Evolutionary conservation across 2,113 vertebrate species (phyloP), one percentile per base, ranked within the genome.

Genomic region (rabbit (Oryctolagus cuniculus)): DNA sequence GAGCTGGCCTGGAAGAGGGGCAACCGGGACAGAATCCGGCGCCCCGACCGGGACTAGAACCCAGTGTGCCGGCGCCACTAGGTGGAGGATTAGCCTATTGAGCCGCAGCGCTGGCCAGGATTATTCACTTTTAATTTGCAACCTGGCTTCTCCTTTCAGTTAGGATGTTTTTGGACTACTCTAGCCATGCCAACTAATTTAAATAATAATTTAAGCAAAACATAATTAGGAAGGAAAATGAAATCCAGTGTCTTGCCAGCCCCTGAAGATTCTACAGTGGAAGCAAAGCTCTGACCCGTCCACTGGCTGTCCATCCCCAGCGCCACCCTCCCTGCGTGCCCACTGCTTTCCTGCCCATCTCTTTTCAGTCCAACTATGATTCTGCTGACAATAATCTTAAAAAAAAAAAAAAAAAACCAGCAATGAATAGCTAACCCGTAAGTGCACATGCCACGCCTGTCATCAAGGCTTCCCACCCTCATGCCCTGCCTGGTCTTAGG

Each of bases 41-140:
- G n/a, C n/a, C n/a, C n/a, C n/a, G n/a, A n/a, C n/a, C n/a, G n/a
- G n/a, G n/a, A n/a, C n/a, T n/a, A n/a, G n/a, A n/a, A n/a, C n/a
- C n/a, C n/a, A n/a, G n/a, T n/a, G n/a, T n/a, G n/a, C n/a, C n/a
- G n/a, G n/a, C n/a, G n/a, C n/a, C n/a, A n/a, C n/a, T n/a, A n/a
- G n/a, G n/a, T n/a, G n/a, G n/a, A n/a, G n/a, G n/a, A n/a, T n/a
- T n/a, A n/a, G n/a, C n/a, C n/a, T n/a, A n/a, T n/a, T n/a, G n/a
- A n/a, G n/a, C n/a, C n/a, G n/a, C n/a, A n/a, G n/a, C n/a, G n/a
- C n/a, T n/a, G n/a, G n/a, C n/a, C 85, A 81, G 90, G 73, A 96
- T 97, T 97, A 94, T 93, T 96, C 92, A 93, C 84, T 95, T 96
- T 96, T 95, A 96, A 97, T 96, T 97, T 96, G 92, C 96, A 97